These are phyloP conservation scores for Phaedon cochleariae DNA, from an alignment of 2,888 invertebrate species.

Conservation along the genomic window DNA sequence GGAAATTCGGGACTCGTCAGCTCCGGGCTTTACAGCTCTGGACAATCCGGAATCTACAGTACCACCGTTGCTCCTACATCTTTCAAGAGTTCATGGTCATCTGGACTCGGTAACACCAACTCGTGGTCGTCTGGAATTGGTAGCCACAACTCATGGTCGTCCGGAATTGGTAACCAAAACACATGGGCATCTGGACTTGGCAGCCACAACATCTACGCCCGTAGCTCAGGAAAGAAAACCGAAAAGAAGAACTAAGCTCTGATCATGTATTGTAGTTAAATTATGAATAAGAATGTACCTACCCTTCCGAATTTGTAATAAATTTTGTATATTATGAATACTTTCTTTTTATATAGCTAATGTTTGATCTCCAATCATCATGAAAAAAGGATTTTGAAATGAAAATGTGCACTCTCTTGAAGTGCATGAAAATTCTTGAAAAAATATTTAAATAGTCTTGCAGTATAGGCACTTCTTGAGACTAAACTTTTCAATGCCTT, in stretches of 20 bases:
- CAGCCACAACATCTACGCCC: constrained; percentile 23
- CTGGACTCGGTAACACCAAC: not conserved
- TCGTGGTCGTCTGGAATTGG: constrained; percentile 6
- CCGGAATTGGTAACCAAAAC: not conserved
- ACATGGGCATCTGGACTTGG: not conserved
- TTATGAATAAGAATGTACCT: not conserved
- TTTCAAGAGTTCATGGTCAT: not conserved
- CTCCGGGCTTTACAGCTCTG: not conserved
- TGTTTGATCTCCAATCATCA: too few relatives aligned
- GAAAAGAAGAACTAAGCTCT: constrained; percentile 18
- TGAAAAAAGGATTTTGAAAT: too few relatives aligned
- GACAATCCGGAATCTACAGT: not conserved
- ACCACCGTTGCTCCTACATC: not conserved
- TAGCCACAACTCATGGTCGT: constrained; percentile 9
- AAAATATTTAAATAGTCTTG: too few relatives aligned
- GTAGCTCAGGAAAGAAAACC: constrained; percentile 14
- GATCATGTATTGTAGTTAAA: not conserved
- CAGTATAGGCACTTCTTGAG: too few relatives aligned
- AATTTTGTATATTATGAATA: not conserved
- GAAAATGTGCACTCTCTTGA: too few relatives aligned
- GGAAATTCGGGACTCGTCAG: not conserved
- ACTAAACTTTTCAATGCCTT: too few relatives aligned
- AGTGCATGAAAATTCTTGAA: too few relatives aligned
- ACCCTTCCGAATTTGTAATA: not conserved
- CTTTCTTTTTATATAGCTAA: too few relatives aligned